Evolutionary conservation across 2,888 invertebrate genomes (phyloP).

Genomic region (Drosophila anomalata): DNA sequence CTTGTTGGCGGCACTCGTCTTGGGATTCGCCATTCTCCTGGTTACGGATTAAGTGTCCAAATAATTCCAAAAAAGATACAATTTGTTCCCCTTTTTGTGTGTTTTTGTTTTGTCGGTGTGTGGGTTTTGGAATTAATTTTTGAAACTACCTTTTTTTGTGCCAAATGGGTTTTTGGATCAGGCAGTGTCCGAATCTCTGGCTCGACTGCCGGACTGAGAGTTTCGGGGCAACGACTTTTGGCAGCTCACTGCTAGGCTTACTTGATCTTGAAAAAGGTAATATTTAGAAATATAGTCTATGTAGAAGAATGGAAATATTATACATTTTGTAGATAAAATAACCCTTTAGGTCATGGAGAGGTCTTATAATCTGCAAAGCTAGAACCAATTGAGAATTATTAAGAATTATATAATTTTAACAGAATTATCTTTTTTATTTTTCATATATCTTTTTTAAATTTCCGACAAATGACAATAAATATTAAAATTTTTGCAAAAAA

Average conservation of each 20-base stretch:
- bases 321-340: too few relatives aligned
- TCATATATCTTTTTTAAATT: too few relatives aligned
- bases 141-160: background rate
- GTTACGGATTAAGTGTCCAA: background rate
- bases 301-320: background rate
- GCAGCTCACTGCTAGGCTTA: background rate
- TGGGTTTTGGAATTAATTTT: background rate
- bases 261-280: background rate
- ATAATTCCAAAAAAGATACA: background rate
- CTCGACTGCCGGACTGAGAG: slow-evolving; percentile 1
- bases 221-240: background rate
- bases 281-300: background rate
- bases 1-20: slow-evolving; percentile 3
- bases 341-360: too few relatives aligned
- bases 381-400: too few relatives aligned
- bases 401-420: too few relatives aligned
- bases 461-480: too few relatives aligned
- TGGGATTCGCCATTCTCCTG: slow-evolving; percentile 14
- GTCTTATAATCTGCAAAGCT: too few relatives aligned
- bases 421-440: too few relatives aligned
- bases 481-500: too few relatives aligned
- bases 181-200: slow-evolving; percentile 7
- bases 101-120: too few relatives aligned
- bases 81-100: background rate
- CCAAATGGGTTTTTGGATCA: background rate